Base-by-base conservation (phyloP, 2,113 vertebrate genomes). In the Colaptes auratus region DNA sequence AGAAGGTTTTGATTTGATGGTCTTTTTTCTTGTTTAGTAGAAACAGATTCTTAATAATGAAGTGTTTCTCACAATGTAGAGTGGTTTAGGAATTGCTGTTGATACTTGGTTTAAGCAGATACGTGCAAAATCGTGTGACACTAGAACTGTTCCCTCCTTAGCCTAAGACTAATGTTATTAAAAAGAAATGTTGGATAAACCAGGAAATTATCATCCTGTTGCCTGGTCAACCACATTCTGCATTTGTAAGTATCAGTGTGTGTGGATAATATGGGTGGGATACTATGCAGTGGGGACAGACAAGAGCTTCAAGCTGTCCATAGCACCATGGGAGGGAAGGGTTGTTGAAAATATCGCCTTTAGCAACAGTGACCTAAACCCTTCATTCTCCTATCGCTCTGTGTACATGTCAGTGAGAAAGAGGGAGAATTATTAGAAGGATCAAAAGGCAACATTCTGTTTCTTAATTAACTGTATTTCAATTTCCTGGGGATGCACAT, bases 391-490 rank as follows among this genome's bases (percentile, higher is more conserved):
- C 93, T 95, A 89, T 78, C 20, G 0, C 15, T 82, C 56, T 82
- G 23, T 59, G 21, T 90, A 60, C 31, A 6, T 87, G 52, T 60
- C 77, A 66, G 53, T 82, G 53, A 92, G 90, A 83, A 81, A 91
- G 65, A 96, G 56, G 44, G 15, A 82, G 30, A 82, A 81, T 90
- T 93, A 86, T 84, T 88, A 93, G 59, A 77, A 86, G 69, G 79
- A 96, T 95, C 72, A 96, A 95, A 97, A 93, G 76, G 56, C 52
- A 95, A 89, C 95, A 80, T 86, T 86, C 48, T 86, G 48, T 89
- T 94, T 90, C 91, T 95, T 95, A 94, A 95, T 96, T 88, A 94
- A 95, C 60, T 93, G 46, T 85, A 50, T 83, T 96, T 94, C 64
- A 27, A 31, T 93, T 96, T 97, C 76, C 93, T 90, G 82, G 92